These are phyloP conservation scores for Rafetus swinhoei DNA, from an alignment of 2,113 vertebrate species.

Conservation along the genomic window DNA sequence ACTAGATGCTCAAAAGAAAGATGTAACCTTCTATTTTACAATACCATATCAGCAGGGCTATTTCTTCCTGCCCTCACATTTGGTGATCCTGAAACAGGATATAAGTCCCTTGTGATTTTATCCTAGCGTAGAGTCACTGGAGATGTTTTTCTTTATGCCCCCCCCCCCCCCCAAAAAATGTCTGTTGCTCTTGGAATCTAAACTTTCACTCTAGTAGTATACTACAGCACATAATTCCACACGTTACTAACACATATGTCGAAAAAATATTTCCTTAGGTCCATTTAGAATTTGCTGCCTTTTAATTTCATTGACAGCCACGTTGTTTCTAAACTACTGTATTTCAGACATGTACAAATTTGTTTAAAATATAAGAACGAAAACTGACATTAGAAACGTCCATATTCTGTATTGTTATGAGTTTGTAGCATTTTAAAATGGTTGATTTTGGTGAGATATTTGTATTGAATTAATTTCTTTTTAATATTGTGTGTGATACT, in stretches of 20 bases:
- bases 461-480: background rate
- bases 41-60: background rate
- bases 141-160: background rate
- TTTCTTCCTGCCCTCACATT: background rate
- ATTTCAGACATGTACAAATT: background rate
- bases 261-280: background rate
- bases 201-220: background rate
- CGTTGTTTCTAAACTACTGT: background rate
- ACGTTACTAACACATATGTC: background rate
- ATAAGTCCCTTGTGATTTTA: constrained; percentile 18
- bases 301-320: background rate
- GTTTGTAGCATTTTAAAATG: background rate
- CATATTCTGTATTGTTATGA: background rate
- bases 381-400: background rate
- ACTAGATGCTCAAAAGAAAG: background rate
- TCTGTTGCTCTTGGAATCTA: background rate
- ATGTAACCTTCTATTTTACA: background rate
- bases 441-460: background rate
- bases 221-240: background rate
- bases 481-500: background rate
- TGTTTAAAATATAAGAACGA: background rate
- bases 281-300: background rate
- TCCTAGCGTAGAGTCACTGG: background rate
- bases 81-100: background rate
- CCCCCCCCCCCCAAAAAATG: background rate